These are phyloP conservation scores for Eueides isabella DNA, from an alignment of 1,140 invertebrate species.

Conservation along the genomic window DNA sequence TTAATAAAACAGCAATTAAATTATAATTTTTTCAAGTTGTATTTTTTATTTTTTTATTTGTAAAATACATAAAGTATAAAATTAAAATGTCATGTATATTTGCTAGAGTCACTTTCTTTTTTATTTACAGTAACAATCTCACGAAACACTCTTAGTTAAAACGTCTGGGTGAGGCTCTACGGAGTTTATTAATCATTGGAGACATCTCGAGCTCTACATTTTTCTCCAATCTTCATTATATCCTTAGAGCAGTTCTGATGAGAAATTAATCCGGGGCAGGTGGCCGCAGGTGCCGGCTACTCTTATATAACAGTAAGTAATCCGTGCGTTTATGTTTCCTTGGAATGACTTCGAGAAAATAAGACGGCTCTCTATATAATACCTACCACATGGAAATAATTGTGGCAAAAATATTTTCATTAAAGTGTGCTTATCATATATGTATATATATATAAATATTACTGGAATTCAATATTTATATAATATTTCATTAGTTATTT, in stretches of 20 bases:
- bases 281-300: conserved; percentile 69
- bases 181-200: conserved; percentile 72
- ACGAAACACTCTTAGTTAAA: conserved; percentile 8
- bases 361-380: not conserved
- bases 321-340: conserved; percentile 51
- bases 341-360: conserved; percentile 31
- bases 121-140: not conserved
- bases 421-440: not conserved
- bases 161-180: conserved; percentile 34
- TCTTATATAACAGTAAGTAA: conserved; percentile 59
- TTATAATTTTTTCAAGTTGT: too few species aligned
- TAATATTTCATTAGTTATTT: too few species aligned
- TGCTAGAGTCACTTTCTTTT: not conserved
- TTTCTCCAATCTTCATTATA: conserved; percentile 76
- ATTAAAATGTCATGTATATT: not conserved
- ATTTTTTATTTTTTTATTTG: too few species aligned
- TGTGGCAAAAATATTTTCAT: not conserved
- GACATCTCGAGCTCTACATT: conserved; percentile 66
- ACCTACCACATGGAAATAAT: not conserved
- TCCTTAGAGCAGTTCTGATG: conserved; percentile 62
- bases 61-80: too few species aligned
- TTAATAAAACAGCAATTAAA: too few species aligned
- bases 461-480: too few species aligned
- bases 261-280: conserved; percentile 77
- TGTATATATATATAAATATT: too few species aligned